phyloP scores from a whole-genome alignment of 1,140 invertebrate species.

The Euschistus heros region DNA sequence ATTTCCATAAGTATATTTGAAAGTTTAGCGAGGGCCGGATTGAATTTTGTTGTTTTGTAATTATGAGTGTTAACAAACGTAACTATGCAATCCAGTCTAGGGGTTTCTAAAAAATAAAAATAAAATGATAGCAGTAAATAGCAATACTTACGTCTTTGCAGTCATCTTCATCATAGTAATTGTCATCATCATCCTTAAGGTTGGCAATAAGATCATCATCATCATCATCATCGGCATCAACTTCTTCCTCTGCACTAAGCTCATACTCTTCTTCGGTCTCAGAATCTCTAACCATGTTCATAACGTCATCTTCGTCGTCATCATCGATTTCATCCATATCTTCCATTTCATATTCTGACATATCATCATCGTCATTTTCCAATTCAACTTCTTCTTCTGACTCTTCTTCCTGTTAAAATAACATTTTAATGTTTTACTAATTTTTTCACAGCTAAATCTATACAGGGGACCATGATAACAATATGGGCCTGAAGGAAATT shows the following conservation, averaged over 20 bases:
- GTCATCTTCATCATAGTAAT: constrained; percentile 22
- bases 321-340: constrained; percentile 20
- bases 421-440: background rate
- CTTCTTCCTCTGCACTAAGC: constrained; percentile 9
- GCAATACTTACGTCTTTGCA: constrained; percentile 6
- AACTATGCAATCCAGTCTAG: too few species aligned
- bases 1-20: too few species aligned
- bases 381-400: constrained; percentile 22
- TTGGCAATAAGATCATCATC: constrained; percentile 1
- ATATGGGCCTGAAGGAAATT: background rate
- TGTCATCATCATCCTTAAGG: constrained; percentile 20
- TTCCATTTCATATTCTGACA: constrained; percentile 8
- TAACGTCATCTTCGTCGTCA: constrained; percentile 22
- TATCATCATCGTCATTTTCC: constrained; percentile 22
- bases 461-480: background rate
- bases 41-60: too few species aligned
- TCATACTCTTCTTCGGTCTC: constrained; percentile 20
- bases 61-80: too few species aligned
- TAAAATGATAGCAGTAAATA: too few species aligned
- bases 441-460: background rate
- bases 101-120: too few species aligned
- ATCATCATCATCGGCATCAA: constrained; percentile 19
- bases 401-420: constrained; percentile 16
- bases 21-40: too few species aligned
- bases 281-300: constrained; percentile 7